phyloP scores from a whole-genome alignment of 2,797 vertebrate genomes.

The Alosa sapidissima region DNA sequence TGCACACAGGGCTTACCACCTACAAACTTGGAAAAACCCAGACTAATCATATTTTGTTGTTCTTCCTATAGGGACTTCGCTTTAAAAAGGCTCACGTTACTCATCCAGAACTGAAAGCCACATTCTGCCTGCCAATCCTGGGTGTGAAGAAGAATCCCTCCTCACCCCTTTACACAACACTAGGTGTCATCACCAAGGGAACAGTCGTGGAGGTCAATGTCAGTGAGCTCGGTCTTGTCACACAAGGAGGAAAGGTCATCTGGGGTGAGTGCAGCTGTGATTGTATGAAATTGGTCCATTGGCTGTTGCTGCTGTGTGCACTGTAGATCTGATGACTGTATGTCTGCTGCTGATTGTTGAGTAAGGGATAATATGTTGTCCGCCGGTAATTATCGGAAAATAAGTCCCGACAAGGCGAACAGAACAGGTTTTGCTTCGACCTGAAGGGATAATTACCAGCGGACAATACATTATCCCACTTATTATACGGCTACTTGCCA shows the following conservation, averaged over 20 bases:
- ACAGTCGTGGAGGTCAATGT: conserved; percentile 95
- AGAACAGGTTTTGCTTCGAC: too few relatives aligned
- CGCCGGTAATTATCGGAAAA: too few relatives aligned
- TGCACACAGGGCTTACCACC: background rate
- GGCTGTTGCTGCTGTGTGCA: background rate
- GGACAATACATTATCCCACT: too few relatives aligned
- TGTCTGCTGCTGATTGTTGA: background rate
- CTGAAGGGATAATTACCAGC: too few relatives aligned
- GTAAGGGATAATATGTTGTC: too few relatives aligned
- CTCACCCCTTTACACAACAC: conserved; percentile 90
- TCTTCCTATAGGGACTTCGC: conserved; percentile 82
- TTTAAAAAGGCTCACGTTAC: conserved; percentile 99
- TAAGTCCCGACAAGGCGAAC: too few relatives aligned
- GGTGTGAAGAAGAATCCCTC: conserved; percentile 98
- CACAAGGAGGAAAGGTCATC: conserved; percentile 97
- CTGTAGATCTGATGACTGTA: background rate
- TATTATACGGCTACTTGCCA: too few relatives aligned
- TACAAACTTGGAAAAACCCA: background rate
- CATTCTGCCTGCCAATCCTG: conserved; percentile 95
- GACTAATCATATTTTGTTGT: background rate
- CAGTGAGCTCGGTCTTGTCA: conserved; percentile 95
- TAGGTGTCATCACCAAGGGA: conserved; percentile 98
- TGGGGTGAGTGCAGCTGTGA: conserved; percentile 85
- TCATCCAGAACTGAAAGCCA: conserved; percentile 98
- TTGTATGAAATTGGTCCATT: too few relatives aligned